phyloP scores from a whole-genome alignment of 1,140 invertebrate genomes.

The Ostrea denselamellosa region DNA sequence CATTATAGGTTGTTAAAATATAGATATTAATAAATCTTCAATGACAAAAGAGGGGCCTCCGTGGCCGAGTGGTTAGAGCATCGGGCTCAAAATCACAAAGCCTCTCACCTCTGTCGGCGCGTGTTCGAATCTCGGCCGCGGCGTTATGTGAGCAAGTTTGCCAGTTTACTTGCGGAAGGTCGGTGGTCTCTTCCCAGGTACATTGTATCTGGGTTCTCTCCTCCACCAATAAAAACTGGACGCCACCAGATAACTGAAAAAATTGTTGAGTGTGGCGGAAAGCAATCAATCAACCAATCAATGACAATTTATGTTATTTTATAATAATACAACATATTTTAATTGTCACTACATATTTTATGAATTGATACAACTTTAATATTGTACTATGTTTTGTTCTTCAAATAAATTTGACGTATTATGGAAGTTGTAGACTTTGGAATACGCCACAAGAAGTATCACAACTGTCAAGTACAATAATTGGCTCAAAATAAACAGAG shows the following conservation, averaged over 20 bases:
- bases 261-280: too few relatives aligned
- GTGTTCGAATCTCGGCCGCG: too few relatives aligned
- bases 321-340: background rate
- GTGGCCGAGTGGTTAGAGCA: too few relatives aligned
- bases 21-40: conserved; percentile 2
- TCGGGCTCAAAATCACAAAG: too few relatives aligned
- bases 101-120: too few relatives aligned
- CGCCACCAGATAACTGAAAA: too few relatives aligned
- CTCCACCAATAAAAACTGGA: too few relatives aligned
- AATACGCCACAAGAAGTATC: conserved; percentile 8
- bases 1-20: background rate
- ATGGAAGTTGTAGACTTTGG: background rate
- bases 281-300: too few relatives aligned
- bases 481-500: conserved; percentile 13
- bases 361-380: conserved; percentile 17
- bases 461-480: background rate
- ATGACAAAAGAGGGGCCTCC: conserved; percentile 3
- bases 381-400: background rate
- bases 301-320: background rate
- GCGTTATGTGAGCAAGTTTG: too few relatives aligned
- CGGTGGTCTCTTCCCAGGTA: too few relatives aligned
- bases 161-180: too few relatives aligned
- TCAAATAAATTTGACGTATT: background rate
- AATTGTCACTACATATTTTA: conserved; percentile 17
- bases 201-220: too few relatives aligned